Conservation (phyloP, 2,797 vertebrate species). For the Argentina silus region DNA sequence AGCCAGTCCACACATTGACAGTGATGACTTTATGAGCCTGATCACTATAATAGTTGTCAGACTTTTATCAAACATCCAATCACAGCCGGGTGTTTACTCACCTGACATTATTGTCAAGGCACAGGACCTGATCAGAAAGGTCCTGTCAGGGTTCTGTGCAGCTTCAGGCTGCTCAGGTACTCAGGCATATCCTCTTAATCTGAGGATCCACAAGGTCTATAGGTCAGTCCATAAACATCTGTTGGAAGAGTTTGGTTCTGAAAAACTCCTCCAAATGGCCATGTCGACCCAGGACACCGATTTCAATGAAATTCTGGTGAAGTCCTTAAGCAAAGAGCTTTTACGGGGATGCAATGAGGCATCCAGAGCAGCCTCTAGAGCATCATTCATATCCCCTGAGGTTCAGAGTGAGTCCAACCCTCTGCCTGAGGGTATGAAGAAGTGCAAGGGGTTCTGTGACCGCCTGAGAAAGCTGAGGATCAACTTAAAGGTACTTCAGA, state of each 20-base stretch:
- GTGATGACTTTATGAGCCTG: no score
- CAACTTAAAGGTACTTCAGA: neutral
- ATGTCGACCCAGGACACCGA: neutral
- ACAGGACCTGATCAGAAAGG: neutral
- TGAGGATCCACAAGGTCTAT: neutral
- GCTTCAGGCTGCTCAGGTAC: neutral
- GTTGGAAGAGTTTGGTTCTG: neutral
- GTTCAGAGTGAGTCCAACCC: neutral
- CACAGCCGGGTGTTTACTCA: neutral
- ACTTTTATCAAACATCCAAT: no score
- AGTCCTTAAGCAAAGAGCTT: neutral
- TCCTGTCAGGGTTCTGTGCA: neutral
- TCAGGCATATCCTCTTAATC: neutral
- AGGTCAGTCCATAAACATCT: neutral
- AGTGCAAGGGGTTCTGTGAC: neutral
- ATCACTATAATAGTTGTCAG: no score
- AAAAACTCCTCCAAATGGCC: neutral
- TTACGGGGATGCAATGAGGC: neutral
- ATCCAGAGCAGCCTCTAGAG: neutral
- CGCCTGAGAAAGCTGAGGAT: neutral
- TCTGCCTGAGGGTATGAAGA: neutral
- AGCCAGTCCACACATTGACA: no score
- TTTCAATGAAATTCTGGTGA: neutral
- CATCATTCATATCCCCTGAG: neutral
- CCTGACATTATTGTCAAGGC: neutral